These are phyloP conservation scores for Leptoteleia sp. DNA, from an alignment of 1,140 invertebrate genomes.

Conservation along the genomic window DNA sequence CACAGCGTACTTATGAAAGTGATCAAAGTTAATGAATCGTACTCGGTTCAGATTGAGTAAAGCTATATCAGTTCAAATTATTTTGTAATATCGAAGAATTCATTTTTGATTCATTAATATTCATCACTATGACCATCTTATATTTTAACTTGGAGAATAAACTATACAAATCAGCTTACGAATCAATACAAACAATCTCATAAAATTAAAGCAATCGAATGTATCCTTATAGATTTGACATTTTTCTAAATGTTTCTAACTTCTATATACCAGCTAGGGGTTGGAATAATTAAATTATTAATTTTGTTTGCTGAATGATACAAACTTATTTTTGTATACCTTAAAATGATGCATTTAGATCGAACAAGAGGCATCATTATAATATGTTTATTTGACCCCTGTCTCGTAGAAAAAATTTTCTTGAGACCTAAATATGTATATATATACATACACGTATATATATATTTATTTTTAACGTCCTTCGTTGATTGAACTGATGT, in stretches of 20 bases:
- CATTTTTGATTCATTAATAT: background rate
- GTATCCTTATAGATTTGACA: slow-evolving; percentile 41
- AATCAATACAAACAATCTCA: slow-evolving; percentile 72
- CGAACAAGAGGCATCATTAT: slow-evolving; percentile 17
- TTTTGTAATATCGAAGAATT: no score
- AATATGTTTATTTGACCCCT: background rate
- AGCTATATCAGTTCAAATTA: no score
- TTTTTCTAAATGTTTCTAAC: slow-evolving; percentile 31
- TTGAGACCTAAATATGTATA: slow-evolving; percentile 19
- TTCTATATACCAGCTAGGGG: slow-evolving; percentile 31
- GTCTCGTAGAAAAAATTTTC: slow-evolving; percentile 19
- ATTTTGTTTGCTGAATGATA: slow-evolving; percentile 18
- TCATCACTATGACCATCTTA: slow-evolving; percentile 49
- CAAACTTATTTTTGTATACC: slow-evolving; percentile 32
- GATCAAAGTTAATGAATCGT: no score
- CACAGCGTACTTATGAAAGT: slow-evolving; percentile 64
- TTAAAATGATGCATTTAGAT: slow-evolving; percentile 37
- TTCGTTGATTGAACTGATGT: slow-evolving; percentile 24
- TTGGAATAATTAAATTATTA: slow-evolving; percentile 43
- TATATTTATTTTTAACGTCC: slow-evolving; percentile 6
- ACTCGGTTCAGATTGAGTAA: no score
- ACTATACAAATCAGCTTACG: slow-evolving; percentile 75
- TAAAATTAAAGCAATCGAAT: slow-evolving; percentile 71
- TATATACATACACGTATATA: background rate
- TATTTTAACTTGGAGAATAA: slow-evolving; percentile 72